Evolutionary conservation across 2,888 invertebrate genomes (phyloP).

Genomic region (Mesochorus sp.): DNA sequence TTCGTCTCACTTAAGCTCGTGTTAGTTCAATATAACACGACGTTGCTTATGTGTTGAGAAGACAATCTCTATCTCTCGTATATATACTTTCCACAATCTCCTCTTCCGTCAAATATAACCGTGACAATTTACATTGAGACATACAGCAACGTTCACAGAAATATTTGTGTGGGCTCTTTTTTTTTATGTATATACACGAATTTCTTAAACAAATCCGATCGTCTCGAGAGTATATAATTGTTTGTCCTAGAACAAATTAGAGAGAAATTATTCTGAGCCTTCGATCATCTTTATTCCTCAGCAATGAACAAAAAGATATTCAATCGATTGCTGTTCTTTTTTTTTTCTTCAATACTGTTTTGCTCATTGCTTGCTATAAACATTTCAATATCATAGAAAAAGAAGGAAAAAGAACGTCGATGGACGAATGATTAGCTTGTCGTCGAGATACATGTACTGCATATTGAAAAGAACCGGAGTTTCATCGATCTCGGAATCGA

Average conservation of each 20-base stretch:
- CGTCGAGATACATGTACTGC: constrained; percentile 26
- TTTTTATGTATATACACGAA: not conserved
- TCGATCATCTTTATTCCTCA: not conserved
- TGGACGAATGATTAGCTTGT: constrained; percentile 54
- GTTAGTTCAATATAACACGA: constrained; percentile 16
- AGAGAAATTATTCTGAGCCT: constrained; percentile 27
- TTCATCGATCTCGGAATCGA: constrained; percentile 58
- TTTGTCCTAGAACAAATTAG: not conserved
- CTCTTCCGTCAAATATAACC: constrained; percentile 40
- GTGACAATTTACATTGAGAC: constrained; percentile 45
- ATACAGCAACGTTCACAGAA: constrained; percentile 16
- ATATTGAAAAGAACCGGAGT: constrained; percentile 36
- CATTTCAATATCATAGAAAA: too few relatives aligned
- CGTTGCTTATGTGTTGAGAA: not conserved
- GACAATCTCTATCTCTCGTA: constrained; percentile 7
- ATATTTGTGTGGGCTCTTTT: constrained; percentile 28
- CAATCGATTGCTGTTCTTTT: too few relatives aligned
- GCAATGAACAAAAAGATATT: too few relatives aligned
- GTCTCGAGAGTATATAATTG: not conserved
- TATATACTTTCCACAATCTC: too few relatives aligned
- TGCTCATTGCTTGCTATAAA: too few relatives aligned
- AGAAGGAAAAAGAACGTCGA: constrained; percentile 40
- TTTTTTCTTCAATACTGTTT: too few relatives aligned
- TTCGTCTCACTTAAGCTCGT: constrained; percentile 57
- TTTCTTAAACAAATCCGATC: constrained; percentile 32